These are phyloP conservation scores for Montipora foliosa DNA, from an alignment of 64 coral and sea anemone species.

Conservation along the genomic window DNA sequence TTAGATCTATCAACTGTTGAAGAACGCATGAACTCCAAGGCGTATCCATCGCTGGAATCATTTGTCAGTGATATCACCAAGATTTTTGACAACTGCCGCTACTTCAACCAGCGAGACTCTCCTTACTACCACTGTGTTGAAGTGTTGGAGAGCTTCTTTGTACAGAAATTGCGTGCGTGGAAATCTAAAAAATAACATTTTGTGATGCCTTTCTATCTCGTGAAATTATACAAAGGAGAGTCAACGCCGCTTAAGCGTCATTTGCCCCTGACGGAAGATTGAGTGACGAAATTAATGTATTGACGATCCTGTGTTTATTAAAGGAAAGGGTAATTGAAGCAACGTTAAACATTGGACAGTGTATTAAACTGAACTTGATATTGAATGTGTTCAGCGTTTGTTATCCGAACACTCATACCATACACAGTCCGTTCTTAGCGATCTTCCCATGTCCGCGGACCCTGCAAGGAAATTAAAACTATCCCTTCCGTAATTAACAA, in stretches of 20 bases:
- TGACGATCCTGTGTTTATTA: too few species aligned
- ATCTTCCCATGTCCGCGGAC: too few species aligned
- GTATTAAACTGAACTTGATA: background rate
- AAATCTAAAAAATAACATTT: conserved; percentile 54
- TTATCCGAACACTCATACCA: background rate
- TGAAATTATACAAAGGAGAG: too few species aligned
- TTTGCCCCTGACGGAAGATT: too few species aligned
- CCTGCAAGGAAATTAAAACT: too few species aligned
- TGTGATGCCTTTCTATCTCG: background rate
- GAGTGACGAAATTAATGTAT: too few species aligned
- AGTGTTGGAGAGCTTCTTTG: conserved; percentile 96
- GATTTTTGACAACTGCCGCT: conserved; percentile 98
- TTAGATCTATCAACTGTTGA: conserved; percentile 93
- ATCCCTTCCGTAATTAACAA: background rate
- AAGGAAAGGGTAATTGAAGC: too few species aligned
- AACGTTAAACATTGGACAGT: background rate
- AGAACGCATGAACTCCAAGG: conserved; percentile 69
- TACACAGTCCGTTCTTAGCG: too few species aligned
- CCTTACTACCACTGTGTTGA: conserved; percentile 98
- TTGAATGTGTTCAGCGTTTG: background rate
- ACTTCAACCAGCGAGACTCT: conserved; percentile 89
- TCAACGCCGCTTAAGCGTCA: too few species aligned
- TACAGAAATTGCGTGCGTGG: conserved; percentile 90
- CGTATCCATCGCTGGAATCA: conserved; percentile 78
- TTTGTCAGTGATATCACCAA: conserved; percentile 85